A percentile compares a stretch with the other conserved stretches of the same genome.
These are phyloP conservation scores for Benthosema pterotum DNA, from an alignment of 2,797 vertebrate species.

Conservation along the genomic window DNA sequence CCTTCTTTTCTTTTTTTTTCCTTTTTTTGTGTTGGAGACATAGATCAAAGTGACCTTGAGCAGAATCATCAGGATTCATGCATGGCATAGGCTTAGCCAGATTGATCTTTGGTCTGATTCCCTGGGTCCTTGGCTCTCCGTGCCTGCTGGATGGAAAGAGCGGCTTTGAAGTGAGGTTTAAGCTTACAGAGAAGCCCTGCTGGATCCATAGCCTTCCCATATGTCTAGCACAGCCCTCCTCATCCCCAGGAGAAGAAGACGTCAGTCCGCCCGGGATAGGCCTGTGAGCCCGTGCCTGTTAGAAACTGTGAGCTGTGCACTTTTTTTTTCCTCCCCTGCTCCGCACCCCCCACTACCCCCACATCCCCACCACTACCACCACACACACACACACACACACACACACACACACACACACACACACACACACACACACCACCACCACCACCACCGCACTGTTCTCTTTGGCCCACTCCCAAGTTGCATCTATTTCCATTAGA, in stretches of 20 bases:
- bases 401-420: no score
- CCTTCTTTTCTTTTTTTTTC: slow-evolving; percentile 38
- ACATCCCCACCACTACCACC: background rate
- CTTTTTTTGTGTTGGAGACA: slow-evolving; percentile 31
- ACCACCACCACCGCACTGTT: slow-evolving; percentile 1
- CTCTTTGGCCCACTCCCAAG: slow-evolving; percentile 35
- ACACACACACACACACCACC: background rate
- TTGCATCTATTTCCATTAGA: slow-evolving; percentile 40
- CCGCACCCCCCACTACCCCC: background rate
- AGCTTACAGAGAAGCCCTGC: slow-evolving; percentile 62
- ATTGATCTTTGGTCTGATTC: slow-evolving; percentile 66
- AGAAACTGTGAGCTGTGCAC: slow-evolving; percentile 58
- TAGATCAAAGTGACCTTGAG: slow-evolving; percentile 53
- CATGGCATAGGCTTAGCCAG: slow-evolving; percentile 43
- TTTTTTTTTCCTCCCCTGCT: slow-evolving; percentile 19
- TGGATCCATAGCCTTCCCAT: slow-evolving; percentile 67
- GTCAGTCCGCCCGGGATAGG: slow-evolving; percentile 43
- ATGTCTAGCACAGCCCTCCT: slow-evolving; percentile 63
- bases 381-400: no score
- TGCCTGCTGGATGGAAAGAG: slow-evolving; percentile 47
- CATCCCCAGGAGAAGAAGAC: slow-evolving; percentile 41
- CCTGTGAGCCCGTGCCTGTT: slow-evolving; percentile 34
- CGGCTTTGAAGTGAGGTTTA: slow-evolving; percentile 75
- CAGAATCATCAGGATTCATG: slow-evolving; percentile 59
- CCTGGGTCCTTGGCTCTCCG: slow-evolving; percentile 46